Evolutionary conservation across 2,113 vertebrate species (phyloP).

Genomic region (Equus przewalskii): DNA sequence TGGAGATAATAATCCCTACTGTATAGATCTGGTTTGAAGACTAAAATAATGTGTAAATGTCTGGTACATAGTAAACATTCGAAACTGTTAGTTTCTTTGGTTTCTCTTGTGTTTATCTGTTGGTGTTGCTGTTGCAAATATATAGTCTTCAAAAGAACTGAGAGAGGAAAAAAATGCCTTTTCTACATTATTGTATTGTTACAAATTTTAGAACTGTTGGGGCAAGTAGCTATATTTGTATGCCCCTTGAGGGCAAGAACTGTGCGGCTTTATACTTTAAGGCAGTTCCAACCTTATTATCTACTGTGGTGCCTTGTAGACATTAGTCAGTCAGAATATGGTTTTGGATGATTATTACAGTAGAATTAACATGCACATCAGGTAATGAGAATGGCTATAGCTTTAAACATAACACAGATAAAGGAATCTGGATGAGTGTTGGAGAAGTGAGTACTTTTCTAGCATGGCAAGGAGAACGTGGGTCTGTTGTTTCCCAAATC

Average conservation of each 20-base stretch:
- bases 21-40: background rate
- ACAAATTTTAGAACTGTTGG: slow-evolving; percentile 9
- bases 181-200: slow-evolving; percentile 4
- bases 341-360: slow-evolving; percentile 24
- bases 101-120: background rate
- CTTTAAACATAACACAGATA: background rate
- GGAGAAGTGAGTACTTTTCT: background rate
- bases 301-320: background rate
- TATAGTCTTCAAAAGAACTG: background rate
- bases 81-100: slow-evolving; percentile 3
- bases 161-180: background rate
- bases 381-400: background rate
- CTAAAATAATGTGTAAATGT: slow-evolving; percentile 14
- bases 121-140: slow-evolving; percentile 35
- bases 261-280: slow-evolving; percentile 28
- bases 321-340: background rate
- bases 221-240: background rate
- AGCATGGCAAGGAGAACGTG: background rate
- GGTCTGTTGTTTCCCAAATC: background rate
- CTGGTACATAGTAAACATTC: background rate
- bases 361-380: slow-evolving; percentile 28
- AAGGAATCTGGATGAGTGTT: background rate
- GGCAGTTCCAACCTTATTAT: background rate
- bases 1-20: background rate
- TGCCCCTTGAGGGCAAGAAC: slow-evolving; percentile 37